Evolutionary conservation across 2,797 vertebrate species (phyloP).

Genomic region (Spea hammondii): DNA sequence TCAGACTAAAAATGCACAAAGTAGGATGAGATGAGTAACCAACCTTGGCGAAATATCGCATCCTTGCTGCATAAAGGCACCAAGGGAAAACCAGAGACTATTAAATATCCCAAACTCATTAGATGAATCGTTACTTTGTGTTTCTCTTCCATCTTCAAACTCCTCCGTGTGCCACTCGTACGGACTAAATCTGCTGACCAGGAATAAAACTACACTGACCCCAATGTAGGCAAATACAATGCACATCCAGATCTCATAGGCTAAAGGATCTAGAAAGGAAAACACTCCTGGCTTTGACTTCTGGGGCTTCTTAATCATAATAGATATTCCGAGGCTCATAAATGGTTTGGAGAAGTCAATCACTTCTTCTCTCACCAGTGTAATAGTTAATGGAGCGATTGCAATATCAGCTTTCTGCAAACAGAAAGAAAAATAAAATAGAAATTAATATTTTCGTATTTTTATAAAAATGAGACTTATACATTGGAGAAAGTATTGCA

Average conservation of each 20-base stretch:
- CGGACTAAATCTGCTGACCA: slow-evolving; percentile 98
- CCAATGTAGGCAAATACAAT: slow-evolving; percentile 99
- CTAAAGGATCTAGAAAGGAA: slow-evolving; percentile 97
- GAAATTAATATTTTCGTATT: slow-evolving; percentile 16
- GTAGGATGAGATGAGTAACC: slow-evolving; percentile 70
- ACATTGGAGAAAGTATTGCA: too few species aligned
- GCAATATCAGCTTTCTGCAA: slow-evolving; percentile 97
- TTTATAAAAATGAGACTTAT: too few species aligned
- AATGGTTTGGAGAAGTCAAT: slow-evolving; percentile 99
- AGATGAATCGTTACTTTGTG: slow-evolving; percentile 97
- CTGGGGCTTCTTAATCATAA: slow-evolving; percentile 99
- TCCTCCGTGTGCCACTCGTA: slow-evolving; percentile 99
- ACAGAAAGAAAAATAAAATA: slow-evolving; percentile 58
- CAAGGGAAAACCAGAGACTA: slow-evolving; percentile 93
- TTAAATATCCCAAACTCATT: slow-evolving; percentile 99
- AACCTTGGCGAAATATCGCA: slow-evolving; percentile 84
- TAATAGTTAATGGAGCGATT: slow-evolving; percentile 96
- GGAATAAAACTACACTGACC: slow-evolving; percentile 98
- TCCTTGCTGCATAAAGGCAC: slow-evolving; percentile 84
- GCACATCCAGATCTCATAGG: slow-evolving; percentile 99
- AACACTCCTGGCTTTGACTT: slow-evolving; percentile 99
- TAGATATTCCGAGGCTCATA: slow-evolving; percentile 98
- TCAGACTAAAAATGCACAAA: slow-evolving; percentile 81
- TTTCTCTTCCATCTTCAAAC: slow-evolving; percentile 95
- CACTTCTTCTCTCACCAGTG: slow-evolving; percentile 97